These are phyloP conservation scores for Mycetomoellerius zeteki DNA, from an alignment of 1,140 invertebrate species.

Conservation along the genomic window DNA sequence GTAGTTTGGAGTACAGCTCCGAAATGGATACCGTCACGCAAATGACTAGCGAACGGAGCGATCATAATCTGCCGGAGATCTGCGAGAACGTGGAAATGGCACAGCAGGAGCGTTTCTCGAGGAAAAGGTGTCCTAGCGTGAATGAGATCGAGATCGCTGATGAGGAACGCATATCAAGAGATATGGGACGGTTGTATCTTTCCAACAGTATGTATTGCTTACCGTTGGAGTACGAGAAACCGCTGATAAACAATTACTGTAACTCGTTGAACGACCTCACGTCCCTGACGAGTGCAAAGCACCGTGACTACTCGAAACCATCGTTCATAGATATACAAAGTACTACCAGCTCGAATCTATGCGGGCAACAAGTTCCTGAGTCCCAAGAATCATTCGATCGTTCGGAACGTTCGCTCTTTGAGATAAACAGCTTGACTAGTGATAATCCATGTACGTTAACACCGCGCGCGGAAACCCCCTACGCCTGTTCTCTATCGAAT, in stretches of 20 bases:
- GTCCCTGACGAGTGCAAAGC: slow-evolving; percentile 78
- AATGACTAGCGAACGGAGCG: slow-evolving; percentile 85
- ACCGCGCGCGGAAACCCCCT: slow-evolving; percentile 35
- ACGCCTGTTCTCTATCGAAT: slow-evolving; percentile 64
- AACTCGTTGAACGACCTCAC: slow-evolving; percentile 82
- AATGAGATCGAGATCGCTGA: slow-evolving; percentile 65
- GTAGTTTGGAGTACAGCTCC: slow-evolving; percentile 91
- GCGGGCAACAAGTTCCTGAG: slow-evolving; percentile 67
- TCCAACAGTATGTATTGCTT: slow-evolving; percentile 83
- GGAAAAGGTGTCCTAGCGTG: slow-evolving; percentile 58
- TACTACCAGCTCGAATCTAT: slow-evolving; percentile 69
- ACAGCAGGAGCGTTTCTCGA: slow-evolving; percentile 34
- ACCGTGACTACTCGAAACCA: slow-evolving; percentile 76
- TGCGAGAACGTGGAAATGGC: slow-evolving; percentile 72
- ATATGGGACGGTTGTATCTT: slow-evolving; percentile 70
- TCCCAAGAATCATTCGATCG: slow-evolving; percentile 72
- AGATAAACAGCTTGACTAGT: slow-evolving; percentile 70
- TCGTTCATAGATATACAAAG: slow-evolving; percentile 79
- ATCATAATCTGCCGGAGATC: slow-evolving; percentile 84
- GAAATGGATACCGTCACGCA: slow-evolving; percentile 91
- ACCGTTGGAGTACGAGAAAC: slow-evolving; percentile 73
- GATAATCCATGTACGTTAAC: slow-evolving; percentile 68
- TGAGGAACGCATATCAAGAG: slow-evolving; percentile 47
- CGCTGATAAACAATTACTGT: slow-evolving; percentile 77
- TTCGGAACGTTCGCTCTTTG: slow-evolving; percentile 68